phyloP scores from a whole-genome alignment of 1,140 invertebrate genomes.

The Tetraneura akinire region DNA sequence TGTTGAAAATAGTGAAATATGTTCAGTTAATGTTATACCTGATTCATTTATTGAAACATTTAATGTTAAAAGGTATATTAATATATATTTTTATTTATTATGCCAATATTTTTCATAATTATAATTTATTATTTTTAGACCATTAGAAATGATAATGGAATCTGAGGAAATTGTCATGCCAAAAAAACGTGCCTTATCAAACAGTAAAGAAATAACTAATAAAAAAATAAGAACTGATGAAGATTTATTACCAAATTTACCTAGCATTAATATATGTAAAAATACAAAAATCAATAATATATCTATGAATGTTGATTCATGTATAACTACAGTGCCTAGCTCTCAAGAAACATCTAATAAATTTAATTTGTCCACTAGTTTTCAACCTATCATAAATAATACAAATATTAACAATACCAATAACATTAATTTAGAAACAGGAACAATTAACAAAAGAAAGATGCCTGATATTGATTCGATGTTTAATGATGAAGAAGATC shows the following conservation, averaged over 20 bases:
- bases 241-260: background rate
- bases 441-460: background rate
- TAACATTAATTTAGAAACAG: background rate
- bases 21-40: conserved; percentile 10
- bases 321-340: background rate
- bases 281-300: background rate
- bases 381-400: background rate
- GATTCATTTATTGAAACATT: background rate
- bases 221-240: background rate
- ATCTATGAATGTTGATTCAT: background rate
- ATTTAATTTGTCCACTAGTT: background rate
- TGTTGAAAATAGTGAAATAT: conserved; percentile 3
- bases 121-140: background rate
- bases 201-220: background rate
- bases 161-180: background rate
- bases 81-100: too few species aligned
- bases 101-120: background rate
- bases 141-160: background rate
- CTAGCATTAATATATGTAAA: background rate
- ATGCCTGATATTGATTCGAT: background rate
- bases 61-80: background rate
- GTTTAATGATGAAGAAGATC: background rate
- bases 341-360: background rate
- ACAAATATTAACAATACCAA: background rate
- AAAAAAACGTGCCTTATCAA: background rate